phyloP scores from a whole-genome alignment of 2,113 vertebrate genomes.

The Tapirus terrestris region DNA sequence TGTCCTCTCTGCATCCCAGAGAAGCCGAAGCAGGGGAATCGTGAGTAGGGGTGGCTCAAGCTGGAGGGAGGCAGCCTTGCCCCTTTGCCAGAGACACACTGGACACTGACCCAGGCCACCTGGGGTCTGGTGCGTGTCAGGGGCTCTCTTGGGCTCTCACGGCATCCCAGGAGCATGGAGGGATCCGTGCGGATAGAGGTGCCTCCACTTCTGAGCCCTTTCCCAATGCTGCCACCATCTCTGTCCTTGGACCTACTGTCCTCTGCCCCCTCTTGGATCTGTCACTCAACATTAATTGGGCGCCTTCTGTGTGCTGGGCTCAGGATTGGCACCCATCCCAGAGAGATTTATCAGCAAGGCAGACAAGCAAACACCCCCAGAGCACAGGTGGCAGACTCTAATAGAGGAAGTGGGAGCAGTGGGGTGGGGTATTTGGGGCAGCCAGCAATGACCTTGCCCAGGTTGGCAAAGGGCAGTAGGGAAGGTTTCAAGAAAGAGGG shows the following conservation, averaged over 20 bases:
- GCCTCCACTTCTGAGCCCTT: neutral
- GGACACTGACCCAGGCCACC: neutral
- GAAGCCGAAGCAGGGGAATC: neutral
- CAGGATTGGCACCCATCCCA: neutral
- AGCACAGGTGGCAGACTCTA: neutral
- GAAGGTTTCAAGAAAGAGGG: neutral
- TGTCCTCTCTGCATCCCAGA: neutral
- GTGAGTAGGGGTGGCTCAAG: neutral
- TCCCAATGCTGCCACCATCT: neutral
- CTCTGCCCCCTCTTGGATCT: neutral
- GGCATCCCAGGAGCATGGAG: neutral
- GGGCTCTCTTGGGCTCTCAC: neutral
- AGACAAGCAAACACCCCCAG: neutral
- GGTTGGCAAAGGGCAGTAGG: neutral
- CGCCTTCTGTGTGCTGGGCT: neutral
- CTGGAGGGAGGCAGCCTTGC: neutral
- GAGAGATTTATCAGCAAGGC: neutral
- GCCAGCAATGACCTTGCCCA: too few species aligned
- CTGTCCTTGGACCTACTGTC: neutral
- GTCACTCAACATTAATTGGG: neutral
- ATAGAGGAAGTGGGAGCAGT: neutral
- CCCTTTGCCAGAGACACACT: neutral
- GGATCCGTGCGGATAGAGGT: neutral
- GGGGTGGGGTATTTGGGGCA: neutral
- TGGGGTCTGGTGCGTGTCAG: neutral